Evolutionary conservation across 2,113 vertebrate species (phyloP), one percentile per base, ranked within the genome.

Genomic region (Mesembrinibis cayennensis): DNA sequence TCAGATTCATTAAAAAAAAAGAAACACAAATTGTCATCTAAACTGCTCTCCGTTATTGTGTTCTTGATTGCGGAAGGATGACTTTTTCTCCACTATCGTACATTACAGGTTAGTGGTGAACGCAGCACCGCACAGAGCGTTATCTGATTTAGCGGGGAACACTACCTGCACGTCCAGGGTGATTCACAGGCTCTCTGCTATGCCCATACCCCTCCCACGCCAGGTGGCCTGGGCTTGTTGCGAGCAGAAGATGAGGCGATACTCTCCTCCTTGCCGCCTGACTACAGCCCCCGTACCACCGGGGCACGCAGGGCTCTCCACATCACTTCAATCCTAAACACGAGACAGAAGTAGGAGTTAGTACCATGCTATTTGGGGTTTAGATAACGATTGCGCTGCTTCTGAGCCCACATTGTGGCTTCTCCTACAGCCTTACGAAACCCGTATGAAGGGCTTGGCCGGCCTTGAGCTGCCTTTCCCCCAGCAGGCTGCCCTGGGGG

Each of bases 341-440:
- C 6, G 38, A 96, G 93, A 74, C 77, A 74, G 40, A 89, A 96
- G 93, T 87, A 87, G 95, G 93, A 89, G 93, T 95, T 73, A 89
- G 87, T 63, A 78, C 91, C 42, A 23, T 74, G 89, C 93, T 95
- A 84, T 84, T 92, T 91, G 50, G 59, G 83, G 95, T 78, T 94
- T 83, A 62, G 93, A 55, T 87, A 95, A 86, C 11, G 7, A 91
- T 84, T 89, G 50, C 5, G 2, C 77, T 84, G 47, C 77, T 91
- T 73, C 80, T 93, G 63, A 91, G 93, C 91, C 91, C 87, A 79
- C 93, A 74, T 8, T 34, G 52, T 74, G 87, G 77, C 79, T 91
- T 91, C 81, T 95, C 55, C 69, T 78, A 50, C 80, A 89, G 89
- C 89, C 87, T 94, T 84, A 94, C 1, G 23, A 94, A 97, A 89